Evolutionary conservation across 30 jellyfish, hydroid and myxozoan genomes (phyloP), one percentile per base, ranked within the genome.

Genomic region (Pseudorhiza aurosa): DNA sequence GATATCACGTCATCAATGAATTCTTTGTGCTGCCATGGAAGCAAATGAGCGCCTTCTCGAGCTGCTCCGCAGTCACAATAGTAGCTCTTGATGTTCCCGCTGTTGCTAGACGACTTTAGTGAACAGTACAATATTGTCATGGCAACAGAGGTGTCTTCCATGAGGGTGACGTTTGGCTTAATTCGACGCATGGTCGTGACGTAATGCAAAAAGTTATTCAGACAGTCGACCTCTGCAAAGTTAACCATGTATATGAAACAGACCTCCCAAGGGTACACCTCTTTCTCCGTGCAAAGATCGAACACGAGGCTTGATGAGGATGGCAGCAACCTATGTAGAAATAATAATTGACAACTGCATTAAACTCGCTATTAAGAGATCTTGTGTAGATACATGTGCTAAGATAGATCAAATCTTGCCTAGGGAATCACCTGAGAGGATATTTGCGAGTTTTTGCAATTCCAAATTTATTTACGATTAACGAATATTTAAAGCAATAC

Each of bases 31-130:
- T 58, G 11, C 91, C 91, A 80, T 1, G 69, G 73, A 33, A 80
- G 17, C 43, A 64, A 25, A 80, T 80, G 91, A 46, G 91, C 83
- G 10, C 91, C 91, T 18, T 65, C 71, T 58, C 91, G 72, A 5
- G 91, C 91, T 0, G 76, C 91, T 3, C 67, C 75, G 62, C 91
- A 80, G 36, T 65, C 91, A 50, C 91, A 80, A 40, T 37, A 80
- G 65, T 18, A 51, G 22, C n/a, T 36, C 12, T 55, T 65, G 4
- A 65, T 80, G 45, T 39, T 64, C 55, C 46, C 26, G 70, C 77
- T 50, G 11, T 25, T 58, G 33, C 76, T 51, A 8, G 84, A 25
- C 10, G 31, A 50, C 57, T 65, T 80, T 8, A 80, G 80, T 0
- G 83, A 60, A 36, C 91, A 80, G 33, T 64, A 65, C 36, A 80